Percentiles rank a stretch among this genome's conserved stretches.
Evolutionary conservation across 2,113 vertebrate species (phyloP).

Genomic region (Forbesichthys papilliferus): DNA sequence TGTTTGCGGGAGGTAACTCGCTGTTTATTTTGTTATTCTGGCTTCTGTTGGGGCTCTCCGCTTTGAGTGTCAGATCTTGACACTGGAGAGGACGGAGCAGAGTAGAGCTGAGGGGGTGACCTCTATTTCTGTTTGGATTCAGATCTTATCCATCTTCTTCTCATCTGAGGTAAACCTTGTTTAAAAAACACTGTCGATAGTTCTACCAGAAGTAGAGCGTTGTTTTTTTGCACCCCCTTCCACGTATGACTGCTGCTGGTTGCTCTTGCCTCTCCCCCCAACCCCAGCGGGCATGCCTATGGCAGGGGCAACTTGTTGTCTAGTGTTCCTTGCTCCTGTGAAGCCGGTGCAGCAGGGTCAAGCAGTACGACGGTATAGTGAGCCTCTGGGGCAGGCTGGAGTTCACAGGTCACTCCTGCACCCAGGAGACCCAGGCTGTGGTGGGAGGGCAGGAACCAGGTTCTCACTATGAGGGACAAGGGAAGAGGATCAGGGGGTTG

Average conservation of each 20-base stretch:
- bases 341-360: constrained; percentile 58
- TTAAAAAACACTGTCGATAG: too few species aligned
- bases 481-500: constrained; percentile 58
- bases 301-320: constrained; percentile 53
- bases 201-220: too few species aligned
- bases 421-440: constrained; percentile 58
- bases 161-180: too few species aligned
- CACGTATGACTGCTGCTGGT: not conserved
- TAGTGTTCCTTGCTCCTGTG: constrained; percentile 61
- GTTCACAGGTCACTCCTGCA: constrained; percentile 68
- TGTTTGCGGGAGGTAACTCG: too few species aligned
- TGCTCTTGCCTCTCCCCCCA: constrained; percentile 35
- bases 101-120: too few species aligned
- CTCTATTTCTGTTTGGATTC: too few species aligned
- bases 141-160: too few species aligned
- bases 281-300: constrained; percentile 12
- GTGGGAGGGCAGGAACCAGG: constrained; percentile 44
- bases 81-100: too few species aligned
- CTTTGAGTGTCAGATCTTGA: too few species aligned
- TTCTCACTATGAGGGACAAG: constrained; percentile 52
- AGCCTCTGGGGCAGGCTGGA: constrained; percentile 59
- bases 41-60: too few species aligned
- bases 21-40: too few species aligned
- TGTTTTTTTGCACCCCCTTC: too few species aligned
- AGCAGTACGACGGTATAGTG: constrained; percentile 27